Evolutionary conservation across 2,888 invertebrate species (phyloP).

Genomic region (Rotaria macrura): DNA sequence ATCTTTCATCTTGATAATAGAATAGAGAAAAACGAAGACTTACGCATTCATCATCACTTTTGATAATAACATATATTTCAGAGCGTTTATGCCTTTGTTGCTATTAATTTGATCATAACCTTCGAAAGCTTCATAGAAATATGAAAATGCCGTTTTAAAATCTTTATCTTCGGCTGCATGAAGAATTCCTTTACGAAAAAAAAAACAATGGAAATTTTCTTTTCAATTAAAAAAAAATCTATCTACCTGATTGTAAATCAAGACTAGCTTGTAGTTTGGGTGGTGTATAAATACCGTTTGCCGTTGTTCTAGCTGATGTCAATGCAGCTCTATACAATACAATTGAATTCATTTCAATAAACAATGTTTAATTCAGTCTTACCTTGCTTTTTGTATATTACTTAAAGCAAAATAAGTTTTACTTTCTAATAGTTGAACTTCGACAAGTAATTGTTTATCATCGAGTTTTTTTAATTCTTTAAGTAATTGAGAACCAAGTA

Average conservation of each 20-base stretch:
- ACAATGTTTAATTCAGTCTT: background rate
- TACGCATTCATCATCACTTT: slow-evolving; percentile 84
- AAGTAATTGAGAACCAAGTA: slow-evolving; percentile 62
- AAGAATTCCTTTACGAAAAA: slow-evolving; percentile 58
- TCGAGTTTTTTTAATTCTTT: slow-evolving; percentile 60
- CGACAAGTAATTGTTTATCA: slow-evolving; percentile 76
- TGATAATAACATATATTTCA: slow-evolving; percentile 96
- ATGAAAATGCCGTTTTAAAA: slow-evolving; percentile 98
- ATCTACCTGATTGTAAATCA: slow-evolving; percentile 78
- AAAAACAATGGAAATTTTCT: slow-evolving; percentile 23
- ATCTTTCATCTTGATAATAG: no score
- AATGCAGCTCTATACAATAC: slow-evolving; percentile 69
- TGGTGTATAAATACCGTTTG: slow-evolving; percentile 97
- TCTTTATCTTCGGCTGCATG: slow-evolving; percentile 99
- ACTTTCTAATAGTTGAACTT: slow-evolving; percentile 91
- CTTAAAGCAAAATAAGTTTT: slow-evolving; percentile 64
- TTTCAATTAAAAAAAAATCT: slow-evolving; percentile 28
- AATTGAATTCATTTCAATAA: no score
- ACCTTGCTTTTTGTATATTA: slow-evolving; percentile 17
- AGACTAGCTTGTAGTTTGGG: slow-evolving; percentile 94
- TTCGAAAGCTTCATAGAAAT: slow-evolving; percentile 98
- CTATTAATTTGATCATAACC: slow-evolving; percentile 89
- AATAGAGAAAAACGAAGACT: background rate
- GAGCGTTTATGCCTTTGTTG: slow-evolving; percentile 77
- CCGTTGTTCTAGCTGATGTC: slow-evolving; percentile 96